phyloP scores from a whole-genome alignment of 2,888 invertebrate species.

The Pheosia tremula region DNA sequence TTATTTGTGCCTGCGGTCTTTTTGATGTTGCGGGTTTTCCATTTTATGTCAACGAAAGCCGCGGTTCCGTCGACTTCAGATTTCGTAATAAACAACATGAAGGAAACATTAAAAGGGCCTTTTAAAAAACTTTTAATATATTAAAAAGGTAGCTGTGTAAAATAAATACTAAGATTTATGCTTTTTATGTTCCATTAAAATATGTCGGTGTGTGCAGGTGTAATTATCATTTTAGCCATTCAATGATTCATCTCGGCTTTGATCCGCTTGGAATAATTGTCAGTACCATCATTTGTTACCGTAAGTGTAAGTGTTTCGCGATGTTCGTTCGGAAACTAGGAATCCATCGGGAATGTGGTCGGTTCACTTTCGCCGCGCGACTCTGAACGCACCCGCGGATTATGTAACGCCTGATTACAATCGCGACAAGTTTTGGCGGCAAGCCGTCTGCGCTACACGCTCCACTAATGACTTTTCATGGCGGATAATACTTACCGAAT shows the following conservation, averaged over 20 bases:
- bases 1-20: slow-evolving; percentile 4
- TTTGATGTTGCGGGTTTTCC: neutral
- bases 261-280: too few relatives aligned
- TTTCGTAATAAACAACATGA: neutral
- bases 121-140: too few relatives aligned
- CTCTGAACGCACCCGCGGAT: slow-evolving; percentile 39
- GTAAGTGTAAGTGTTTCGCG: slow-evolving; percentile 13
- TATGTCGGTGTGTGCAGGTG: too few relatives aligned
- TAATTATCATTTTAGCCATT: too few relatives aligned
- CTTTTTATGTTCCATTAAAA: too few relatives aligned
- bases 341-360: slow-evolving; percentile 54
- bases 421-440: slow-evolving; percentile 59
- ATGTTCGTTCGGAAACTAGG: slow-evolving; percentile 29
- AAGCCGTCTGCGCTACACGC: slow-evolving; percentile 54
- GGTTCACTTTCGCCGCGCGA: slow-evolving; percentile 62
- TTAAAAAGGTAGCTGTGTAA: too few relatives aligned
- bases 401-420: slow-evolving; percentile 39
- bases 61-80: neutral
- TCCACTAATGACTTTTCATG: too few relatives aligned
- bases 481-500: too few relatives aligned
- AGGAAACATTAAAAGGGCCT: too few relatives aligned
- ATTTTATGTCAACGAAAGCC: neutral
- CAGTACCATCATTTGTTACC: neutral
- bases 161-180: too few relatives aligned
- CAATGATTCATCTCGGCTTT: too few relatives aligned